Conservation (phyloP, 1,140 invertebrate species). For the Coelopa frigida region DNA sequence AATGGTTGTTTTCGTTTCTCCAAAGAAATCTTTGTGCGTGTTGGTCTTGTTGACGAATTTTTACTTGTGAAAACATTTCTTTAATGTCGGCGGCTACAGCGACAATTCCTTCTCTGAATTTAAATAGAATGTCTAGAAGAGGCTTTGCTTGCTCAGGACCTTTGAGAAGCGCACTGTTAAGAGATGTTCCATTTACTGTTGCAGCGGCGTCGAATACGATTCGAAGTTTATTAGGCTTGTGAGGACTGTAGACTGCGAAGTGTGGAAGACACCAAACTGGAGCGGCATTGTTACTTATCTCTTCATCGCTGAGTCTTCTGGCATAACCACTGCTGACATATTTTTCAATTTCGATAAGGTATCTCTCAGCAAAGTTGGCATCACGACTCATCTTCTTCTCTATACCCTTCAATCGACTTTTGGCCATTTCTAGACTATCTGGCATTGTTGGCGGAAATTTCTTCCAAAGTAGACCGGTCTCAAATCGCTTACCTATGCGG, state of each 20-base stretch:
- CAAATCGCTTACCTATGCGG: conserved; percentile 8
- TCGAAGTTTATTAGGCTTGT: conserved; percentile 25
- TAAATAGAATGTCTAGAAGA: conserved; percentile 27
- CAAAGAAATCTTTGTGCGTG: conserved; percentile 32
- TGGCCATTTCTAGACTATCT: conserved; percentile 7
- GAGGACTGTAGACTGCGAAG: conserved; percentile 24
- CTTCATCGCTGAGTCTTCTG: neutral
- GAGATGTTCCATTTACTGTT: conserved; percentile 13
- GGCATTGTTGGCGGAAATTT: conserved; percentile 3
- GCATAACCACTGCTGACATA: conserved; percentile 18
- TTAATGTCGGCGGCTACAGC: conserved; percentile 30
- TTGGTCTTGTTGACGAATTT: conserved; percentile 25
- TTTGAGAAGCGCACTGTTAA: conserved; percentile 24
- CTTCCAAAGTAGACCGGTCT: conserved; percentile 18
- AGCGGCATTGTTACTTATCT: neutral
- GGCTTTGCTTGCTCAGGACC: conserved; percentile 28
- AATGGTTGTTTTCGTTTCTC: conserved; percentile 14
- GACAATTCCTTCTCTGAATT: conserved; percentile 25
- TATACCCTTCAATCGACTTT: conserved; percentile 2
- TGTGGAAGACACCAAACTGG: conserved; percentile 32
- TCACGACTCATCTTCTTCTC: conserved; percentile 15
- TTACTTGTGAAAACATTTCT: conserved; percentile 42
- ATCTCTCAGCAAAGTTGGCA: conserved; percentile 1
- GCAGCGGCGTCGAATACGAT: conserved; percentile 29
- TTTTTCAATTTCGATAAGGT: conserved; percentile 17